phyloP scores from a whole-genome alignment of 2,888 invertebrate species.

The Syrista parreyssii region DNA sequence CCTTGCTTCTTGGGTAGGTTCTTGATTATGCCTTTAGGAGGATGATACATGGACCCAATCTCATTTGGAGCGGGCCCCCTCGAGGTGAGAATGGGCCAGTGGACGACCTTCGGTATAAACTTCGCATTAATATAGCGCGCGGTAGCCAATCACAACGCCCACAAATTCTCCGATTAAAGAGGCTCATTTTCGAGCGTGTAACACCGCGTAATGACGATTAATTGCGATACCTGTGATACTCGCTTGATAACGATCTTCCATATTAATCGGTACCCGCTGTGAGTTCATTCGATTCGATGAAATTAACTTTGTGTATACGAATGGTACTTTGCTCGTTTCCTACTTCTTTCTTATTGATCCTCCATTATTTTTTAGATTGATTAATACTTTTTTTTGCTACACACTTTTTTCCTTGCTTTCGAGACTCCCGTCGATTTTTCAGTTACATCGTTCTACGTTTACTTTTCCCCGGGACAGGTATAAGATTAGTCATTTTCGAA shows the following conservation, averaged over 20 bases:
- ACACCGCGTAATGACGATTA: constrained; percentile 46
- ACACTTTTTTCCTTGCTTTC: not conserved
- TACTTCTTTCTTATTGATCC: not conserved
- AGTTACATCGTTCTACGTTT: not conserved
- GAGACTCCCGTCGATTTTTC: not conserved
- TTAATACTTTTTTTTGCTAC: not conserved
- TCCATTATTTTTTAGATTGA: not conserved
- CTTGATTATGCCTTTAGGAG: constrained; percentile 43
- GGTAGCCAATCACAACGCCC: constrained; percentile 35
- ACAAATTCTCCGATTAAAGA: constrained; percentile 18
- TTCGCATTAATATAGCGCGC: constrained; percentile 42
- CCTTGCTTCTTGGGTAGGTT: constrained; percentile 14
- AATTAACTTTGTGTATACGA: constrained; percentile 8
- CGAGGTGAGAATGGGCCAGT: constrained; percentile 43
- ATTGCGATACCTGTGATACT: constrained; percentile 28
- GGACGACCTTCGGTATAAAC: constrained; percentile 44
- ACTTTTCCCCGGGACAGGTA: not conserved
- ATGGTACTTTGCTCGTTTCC: constrained; percentile 16
- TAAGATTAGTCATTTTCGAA: not conserved
- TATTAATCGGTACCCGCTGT: constrained; percentile 41
- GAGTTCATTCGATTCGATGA: constrained; percentile 14
- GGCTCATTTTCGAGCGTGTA: constrained; percentile 40
- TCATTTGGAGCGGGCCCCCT: constrained; percentile 44
- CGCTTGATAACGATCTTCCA: constrained; percentile 24
- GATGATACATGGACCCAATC: constrained; percentile 45